phyloP scores from a whole-genome alignment of 2,113 vertebrate species.

The Elachura formosa region DNA sequence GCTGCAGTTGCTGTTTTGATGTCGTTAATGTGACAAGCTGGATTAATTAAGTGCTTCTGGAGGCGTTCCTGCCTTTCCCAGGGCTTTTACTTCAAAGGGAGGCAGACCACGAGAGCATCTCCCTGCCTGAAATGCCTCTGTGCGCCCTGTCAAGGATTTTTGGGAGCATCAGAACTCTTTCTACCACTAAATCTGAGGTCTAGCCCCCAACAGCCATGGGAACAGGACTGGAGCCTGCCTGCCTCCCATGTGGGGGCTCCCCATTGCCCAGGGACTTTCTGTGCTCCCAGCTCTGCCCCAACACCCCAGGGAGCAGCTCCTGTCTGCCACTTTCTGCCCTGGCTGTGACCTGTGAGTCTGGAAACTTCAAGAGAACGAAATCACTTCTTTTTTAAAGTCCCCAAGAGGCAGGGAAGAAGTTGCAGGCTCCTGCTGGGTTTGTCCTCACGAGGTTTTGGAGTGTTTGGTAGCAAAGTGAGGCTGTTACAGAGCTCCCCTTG shows the following conservation, averaged over 20 bases:
- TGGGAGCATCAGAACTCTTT: background rate
- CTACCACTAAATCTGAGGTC: background rate
- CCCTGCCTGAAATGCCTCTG: background rate
- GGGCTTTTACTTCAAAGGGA: conserved; percentile 8
- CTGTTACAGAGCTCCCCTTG: background rate
- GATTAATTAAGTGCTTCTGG: background rate
- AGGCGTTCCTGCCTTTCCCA: background rate
- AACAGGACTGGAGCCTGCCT: background rate
- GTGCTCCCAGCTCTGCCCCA: background rate
- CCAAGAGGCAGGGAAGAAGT: background rate
- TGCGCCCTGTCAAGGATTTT: background rate
- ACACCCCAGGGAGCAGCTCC: background rate
- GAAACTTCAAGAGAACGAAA: background rate
- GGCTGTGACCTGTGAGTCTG: background rate
- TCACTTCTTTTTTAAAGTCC: background rate
- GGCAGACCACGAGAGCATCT: background rate
- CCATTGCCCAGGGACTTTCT: background rate
- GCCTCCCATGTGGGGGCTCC: background rate
- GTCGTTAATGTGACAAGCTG: background rate
- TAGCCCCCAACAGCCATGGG: background rate
- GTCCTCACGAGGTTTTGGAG: background rate
- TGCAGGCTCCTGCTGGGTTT: background rate
- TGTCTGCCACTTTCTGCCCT: background rate
- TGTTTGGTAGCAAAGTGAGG: background rate
- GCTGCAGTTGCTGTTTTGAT: background rate